Evolutionary conservation across 2,797 vertebrate species (phyloP).

Genomic region (Thripadectes ignobilis): DNA sequence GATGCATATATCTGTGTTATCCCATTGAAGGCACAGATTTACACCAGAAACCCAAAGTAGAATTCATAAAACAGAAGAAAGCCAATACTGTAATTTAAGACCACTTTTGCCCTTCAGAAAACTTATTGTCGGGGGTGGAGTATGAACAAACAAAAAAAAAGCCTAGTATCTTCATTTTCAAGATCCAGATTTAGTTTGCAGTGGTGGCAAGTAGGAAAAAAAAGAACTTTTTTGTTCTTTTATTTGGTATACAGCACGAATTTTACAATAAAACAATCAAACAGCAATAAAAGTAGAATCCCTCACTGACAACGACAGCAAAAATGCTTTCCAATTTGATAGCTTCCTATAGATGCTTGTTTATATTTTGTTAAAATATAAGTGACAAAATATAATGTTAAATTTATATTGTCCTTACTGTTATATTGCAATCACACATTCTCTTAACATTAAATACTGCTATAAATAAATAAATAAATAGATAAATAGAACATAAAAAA

Average conservation of each 20-base stretch:
- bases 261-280: not conserved
- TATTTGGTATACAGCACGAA: not conserved
- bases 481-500: not conserved
- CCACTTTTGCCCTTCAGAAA: not conserved
- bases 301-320: not conserved
- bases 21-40: constrained; percentile 6
- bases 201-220: not conserved
- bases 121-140: not conserved
- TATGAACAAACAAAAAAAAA: not conserved
- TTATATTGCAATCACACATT: not conserved
- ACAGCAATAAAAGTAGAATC: not conserved
- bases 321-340: not conserved
- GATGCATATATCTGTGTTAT: not conserved
- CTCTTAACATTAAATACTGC: not conserved
- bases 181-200: not conserved
- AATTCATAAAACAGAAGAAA: constrained; percentile 33
- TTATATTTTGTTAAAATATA: not conserved
- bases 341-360: not conserved
- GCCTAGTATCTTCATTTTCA: not conserved
- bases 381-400: not conserved
- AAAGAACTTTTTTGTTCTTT: accelerated
- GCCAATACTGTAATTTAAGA: constrained; percentile 38
- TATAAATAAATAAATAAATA: not conserved
- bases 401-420: not conserved
- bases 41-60: not conserved